Percentiles rank a stretch among this genome's conserved stretches.
phyloP scores from a whole-genome alignment of 92 coral and sea anemone genomes.

The Porites lobata region DNA sequence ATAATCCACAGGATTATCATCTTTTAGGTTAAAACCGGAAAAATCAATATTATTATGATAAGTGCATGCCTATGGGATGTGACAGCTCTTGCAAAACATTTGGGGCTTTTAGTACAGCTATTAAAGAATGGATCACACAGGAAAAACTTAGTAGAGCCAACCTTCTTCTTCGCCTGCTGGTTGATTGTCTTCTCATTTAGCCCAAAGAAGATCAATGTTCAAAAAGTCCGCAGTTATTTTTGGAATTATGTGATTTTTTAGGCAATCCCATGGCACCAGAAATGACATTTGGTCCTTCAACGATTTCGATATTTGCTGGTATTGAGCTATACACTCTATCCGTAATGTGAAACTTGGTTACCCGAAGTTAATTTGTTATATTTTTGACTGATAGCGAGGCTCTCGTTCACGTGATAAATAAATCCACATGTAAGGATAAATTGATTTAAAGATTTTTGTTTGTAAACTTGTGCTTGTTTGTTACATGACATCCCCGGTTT shows the following conservation, averaged over 20 bases:
- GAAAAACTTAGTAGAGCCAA: slow-evolving; percentile 13
- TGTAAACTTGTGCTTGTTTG: no score
- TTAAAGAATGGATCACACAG: slow-evolving; percentile 49
- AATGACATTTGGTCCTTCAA: slow-evolving; percentile 51
- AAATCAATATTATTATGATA: slow-evolving; percentile 40
- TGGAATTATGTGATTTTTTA: slow-evolving; percentile 34
- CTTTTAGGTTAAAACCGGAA: slow-evolving; percentile 42
- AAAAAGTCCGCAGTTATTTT: slow-evolving; percentile 14
- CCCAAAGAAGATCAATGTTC: background rate
- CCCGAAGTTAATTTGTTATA: slow-evolving; percentile 36
- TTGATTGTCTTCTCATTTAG: slow-evolving; percentile 13
- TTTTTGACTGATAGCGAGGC: no score
- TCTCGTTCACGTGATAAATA: no score
- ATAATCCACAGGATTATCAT: slow-evolving; percentile 37
- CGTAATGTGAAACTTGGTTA: background rate
- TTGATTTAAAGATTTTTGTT: no score
- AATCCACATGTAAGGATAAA: no score
- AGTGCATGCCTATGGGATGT: slow-evolving; percentile 68
- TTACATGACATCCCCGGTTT: no score
- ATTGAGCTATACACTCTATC: slow-evolving; percentile 57
- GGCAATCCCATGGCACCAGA: slow-evolving; percentile 41
- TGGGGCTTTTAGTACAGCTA: slow-evolving; percentile 29
- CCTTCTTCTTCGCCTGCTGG: slow-evolving; percentile 43
- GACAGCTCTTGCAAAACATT: slow-evolving; percentile 45
- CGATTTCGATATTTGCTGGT: slow-evolving; percentile 58